A percentile compares a stretch with the other conserved stretches of the same genome.
phyloP scores from a whole-genome alignment of 2,113 vertebrate species.

The Gobius niger region DNA sequence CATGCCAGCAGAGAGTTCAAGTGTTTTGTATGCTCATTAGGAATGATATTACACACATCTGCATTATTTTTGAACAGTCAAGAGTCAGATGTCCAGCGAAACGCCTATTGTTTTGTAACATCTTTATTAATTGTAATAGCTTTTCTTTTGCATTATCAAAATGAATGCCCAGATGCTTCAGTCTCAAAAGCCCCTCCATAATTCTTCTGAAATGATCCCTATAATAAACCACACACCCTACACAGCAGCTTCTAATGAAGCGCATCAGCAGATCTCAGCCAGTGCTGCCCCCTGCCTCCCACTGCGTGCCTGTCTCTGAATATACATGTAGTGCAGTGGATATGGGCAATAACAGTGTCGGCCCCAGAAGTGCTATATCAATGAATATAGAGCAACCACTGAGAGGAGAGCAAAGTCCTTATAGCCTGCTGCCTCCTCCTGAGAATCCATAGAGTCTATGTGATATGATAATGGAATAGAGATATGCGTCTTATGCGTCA shows the following conservation, averaged over 20 bases:
- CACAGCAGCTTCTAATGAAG: background rate
- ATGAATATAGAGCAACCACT: constrained; percentile 62
- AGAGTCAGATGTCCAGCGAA: background rate
- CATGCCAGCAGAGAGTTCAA: too few relatives aligned
- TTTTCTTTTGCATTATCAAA: background rate
- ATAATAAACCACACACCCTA: constrained; percentile 28
- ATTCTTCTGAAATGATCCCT: constrained; percentile 27
- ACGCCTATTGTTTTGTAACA: background rate
- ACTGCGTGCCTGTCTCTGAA: constrained; percentile 30
- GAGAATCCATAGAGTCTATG: constrained; percentile 38
- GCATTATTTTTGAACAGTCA: too few relatives aligned
- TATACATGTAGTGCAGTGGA: constrained; percentile 46
- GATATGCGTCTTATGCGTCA: constrained; percentile 31
- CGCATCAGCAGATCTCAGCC: constrained; percentile 14
- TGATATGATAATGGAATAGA: constrained; percentile 55
- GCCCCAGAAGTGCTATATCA: constrained; percentile 57
- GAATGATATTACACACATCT: too few relatives aligned
- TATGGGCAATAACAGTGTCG: constrained; percentile 26
- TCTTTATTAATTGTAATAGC: background rate
- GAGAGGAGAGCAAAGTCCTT: constrained; percentile 42
- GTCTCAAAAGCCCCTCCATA: constrained; percentile 26
- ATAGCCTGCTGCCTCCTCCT: constrained; percentile 28
- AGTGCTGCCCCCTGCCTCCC: constrained; percentile 6
- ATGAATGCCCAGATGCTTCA: background rate
- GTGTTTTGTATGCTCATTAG: too few relatives aligned